Evolutionary conservation across 2,888 invertebrate genomes (phyloP), one percentile per base, ranked within the genome.

Genomic region (Coenonympha arcania): DNA sequence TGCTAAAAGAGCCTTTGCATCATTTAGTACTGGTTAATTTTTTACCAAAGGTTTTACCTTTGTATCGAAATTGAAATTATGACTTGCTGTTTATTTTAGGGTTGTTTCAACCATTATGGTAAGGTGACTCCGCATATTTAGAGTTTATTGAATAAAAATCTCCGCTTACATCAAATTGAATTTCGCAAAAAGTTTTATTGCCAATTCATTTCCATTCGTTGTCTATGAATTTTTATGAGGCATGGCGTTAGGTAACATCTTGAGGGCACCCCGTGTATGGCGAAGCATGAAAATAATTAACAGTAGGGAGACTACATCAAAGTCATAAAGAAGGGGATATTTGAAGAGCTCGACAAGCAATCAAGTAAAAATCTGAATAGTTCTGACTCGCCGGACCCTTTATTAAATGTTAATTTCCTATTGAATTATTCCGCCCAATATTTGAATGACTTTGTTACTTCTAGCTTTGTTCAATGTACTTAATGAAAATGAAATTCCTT

Each of bases 361-460:
- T 84, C 82, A 84, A 83, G 82, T 76, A 83, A 85, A 82, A 84
- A 83, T 84, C 80, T 84, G 76, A 83, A 85, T 84, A 85, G 84
- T 83, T 84, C 76, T 76, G 76, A 78, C 76, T 76, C 78, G 76
- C 69, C 68, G 70, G 79, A 74, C 79, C 84, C 84, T 77, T 81
- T 85, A 84, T 85, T 84, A 81, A 79, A 85, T 82, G 82, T 83
- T 84, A 83, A 85, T 84, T 84, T 84, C 72, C 71, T 65, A 78
- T 80, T 73, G 73, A 84, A 79, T 76, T 76, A 84, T 84, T 83
- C 84, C 84, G 79, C 83, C 85, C 81, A 65, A 76, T 63, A 79
- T 83, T 80, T 76, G 62, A 83, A 83, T 79, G 69, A 79, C 73
- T 81, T 79, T 77, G 80, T 79, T 76, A 73, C 76, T 69, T 66